Evolutionary conservation across 1,140 invertebrate genomes (phyloP), one percentile per base, ranked within the genome.

Genomic region (Drosophila prosaltans): DNA sequence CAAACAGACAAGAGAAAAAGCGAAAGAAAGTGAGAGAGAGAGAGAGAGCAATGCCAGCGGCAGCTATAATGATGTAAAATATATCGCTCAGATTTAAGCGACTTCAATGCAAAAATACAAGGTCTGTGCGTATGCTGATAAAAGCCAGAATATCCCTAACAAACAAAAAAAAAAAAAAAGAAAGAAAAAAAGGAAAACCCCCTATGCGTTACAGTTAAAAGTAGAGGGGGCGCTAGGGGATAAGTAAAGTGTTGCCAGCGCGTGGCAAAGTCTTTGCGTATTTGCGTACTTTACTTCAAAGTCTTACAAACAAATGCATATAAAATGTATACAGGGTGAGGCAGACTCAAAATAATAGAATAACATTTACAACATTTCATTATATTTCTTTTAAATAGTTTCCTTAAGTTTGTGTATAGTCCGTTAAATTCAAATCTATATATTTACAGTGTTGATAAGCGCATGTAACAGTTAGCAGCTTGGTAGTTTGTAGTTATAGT

Each of bases 41-140:
- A 11, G 76, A 30, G 4, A 6, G 43, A 11, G 76, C 59, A 65
- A 30, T 59, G 62, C 64, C 63, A 62, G 61, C 51, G 75, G 75
- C 76, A 74, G 80, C 84, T 69, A 84, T 90, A 89, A 90, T 89
- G 80, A 89, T 89, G 84, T 89, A 84, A 89, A 89, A 90, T 89
- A 84, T 89, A 89, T 89, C 81, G 81, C 78, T 65, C 72, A 84
- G 84, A 89, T 89, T 89, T 89, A 70, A 78, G 62, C 74, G 66
- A 84, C 71, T 89, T 72, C 40, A 30, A 48, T n/a, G 24, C 28
- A 7, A 40, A 63, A 54, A 63, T 59, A 66, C 76, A 78, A 84
- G 78, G 80, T 79, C 84, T 89, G 84, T 72, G 80, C 80, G 72
- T 71, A 78, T 79, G 85, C 84, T 89, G 84, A 89, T 89, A 89